Evolutionary conservation across 2,888 invertebrate species (phyloP), one percentile per base, ranked within the genome.

Genomic region (Bhutanitis thaidina): DNA sequence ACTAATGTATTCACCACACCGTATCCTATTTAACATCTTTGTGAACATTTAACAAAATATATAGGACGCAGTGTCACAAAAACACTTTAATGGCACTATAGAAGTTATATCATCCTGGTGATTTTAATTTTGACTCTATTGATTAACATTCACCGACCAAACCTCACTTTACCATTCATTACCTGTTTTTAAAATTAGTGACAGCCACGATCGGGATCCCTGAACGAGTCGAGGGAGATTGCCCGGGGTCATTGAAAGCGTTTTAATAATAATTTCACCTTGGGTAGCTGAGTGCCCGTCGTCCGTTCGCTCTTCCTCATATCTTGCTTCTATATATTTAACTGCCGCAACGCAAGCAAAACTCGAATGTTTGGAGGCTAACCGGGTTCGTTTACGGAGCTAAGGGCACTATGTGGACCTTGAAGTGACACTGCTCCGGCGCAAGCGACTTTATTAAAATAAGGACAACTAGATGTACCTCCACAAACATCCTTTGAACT

Each of bases 361-460:
- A 71, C 75, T 68, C 67, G 76, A 69, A 69, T 66, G 59, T 75
- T 74, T 79, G 65, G 74, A 83, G 82, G 81, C 66, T 62, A 85
- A 80, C 83, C 58, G 71, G 80, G 74, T 74, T 62, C 62, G 60
- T 74, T 69, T 73, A 69, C 67, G 67, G 67, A 76, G 68, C 67
- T 69, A 73, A 80, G 82, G 77, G 79, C 74, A 76, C 80, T 5
- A 74, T 68, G 72, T 69, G 71, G 73, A 61, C 77, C 83, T 82
- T 84, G 82, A 78, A 67, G 65, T 59, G 62, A 71, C 59, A 60
- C 56, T 51, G 62, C 65, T 46, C 58, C 55, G 64, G 53, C 74
- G 69, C 75, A 71, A 62, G 61, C 65, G 60, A 67, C 67, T 67
- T 71, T 71, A 69, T 64, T 73, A 67, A 69, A 71, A 74, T 70